Evolutionary conservation across 1,140 invertebrate genomes (phyloP).

Genomic region (Sitophilus oryzae): DNA sequence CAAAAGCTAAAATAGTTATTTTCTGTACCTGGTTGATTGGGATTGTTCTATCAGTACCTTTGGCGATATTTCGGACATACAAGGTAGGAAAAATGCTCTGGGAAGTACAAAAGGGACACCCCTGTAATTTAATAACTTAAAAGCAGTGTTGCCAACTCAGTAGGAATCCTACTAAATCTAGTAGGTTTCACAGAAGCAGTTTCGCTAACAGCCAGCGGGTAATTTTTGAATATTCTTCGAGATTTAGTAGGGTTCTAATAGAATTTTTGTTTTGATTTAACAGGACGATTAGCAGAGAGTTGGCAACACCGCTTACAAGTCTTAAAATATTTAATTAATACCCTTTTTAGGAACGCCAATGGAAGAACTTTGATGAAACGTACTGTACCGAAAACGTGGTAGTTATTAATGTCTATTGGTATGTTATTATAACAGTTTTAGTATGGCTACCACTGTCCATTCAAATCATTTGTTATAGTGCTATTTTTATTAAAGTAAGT

Average conservation of each 20-base stretch:
- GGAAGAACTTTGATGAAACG: slow-evolving; percentile 62
- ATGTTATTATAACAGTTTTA: slow-evolving; percentile 60
- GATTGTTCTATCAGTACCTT: slow-evolving; percentile 54
- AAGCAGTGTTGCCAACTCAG: too few relatives aligned
- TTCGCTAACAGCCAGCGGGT: neutral
- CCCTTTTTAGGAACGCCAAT: slow-evolving; percentile 56
- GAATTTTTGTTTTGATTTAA: too few relatives aligned
- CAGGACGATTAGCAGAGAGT: too few relatives aligned
- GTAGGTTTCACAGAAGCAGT: too few relatives aligned
- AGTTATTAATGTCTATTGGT: slow-evolving; percentile 64
- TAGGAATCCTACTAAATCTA: too few relatives aligned
- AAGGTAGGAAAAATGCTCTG: slow-evolving; percentile 51
- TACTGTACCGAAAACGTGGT: slow-evolving; percentile 61
- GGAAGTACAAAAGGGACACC: too few relatives aligned
- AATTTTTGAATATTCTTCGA: slow-evolving; percentile 2
- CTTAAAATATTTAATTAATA: too few relatives aligned
- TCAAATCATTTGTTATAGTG: slow-evolving; percentile 60
- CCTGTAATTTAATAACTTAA: too few relatives aligned
- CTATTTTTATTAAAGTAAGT: slow-evolving; percentile 58
- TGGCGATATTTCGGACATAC: slow-evolving; percentile 59
- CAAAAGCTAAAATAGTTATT: slow-evolving; percentile 55
- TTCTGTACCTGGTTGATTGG: slow-evolving; percentile 62
- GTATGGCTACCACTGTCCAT: slow-evolving; percentile 65
- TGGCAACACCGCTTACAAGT: too few relatives aligned
- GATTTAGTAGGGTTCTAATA: too few relatives aligned